Evolutionary conservation across 2,113 vertebrate genomes (phyloP), one percentile per base, ranked within the genome.

Genomic region (Riparia riparia): DNA sequence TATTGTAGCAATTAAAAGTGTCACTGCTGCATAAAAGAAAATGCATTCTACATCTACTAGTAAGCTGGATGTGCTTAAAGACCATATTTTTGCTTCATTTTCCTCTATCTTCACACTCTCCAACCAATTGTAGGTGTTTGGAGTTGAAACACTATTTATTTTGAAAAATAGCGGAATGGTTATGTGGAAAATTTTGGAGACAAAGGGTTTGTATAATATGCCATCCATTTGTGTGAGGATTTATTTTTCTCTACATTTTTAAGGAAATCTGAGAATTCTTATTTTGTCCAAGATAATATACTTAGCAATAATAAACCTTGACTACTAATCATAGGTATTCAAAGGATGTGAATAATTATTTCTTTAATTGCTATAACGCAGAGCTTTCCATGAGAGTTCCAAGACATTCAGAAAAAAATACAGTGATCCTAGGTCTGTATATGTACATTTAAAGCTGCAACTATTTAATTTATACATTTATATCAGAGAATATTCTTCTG

Each of bases 391-490:
- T 41, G 20, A 34, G 17, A 57, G 6, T 31, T 54, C 6, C 65
- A 61, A 82, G 12, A 6, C 6, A 54, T 58, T 68, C 25, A 70
- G 71, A 32, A 85, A 87, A 82, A 69, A 41, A 31, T 20, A 10
- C 2, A 72, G 1, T 34, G 0, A 37, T 31, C 4, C 6, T 42
- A 25, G 12, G 17, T 24, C 7, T 6, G 4, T 60, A 44, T 4
- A 44, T 2, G 1, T 26, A 58, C 15, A 17, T 80, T 68, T 60
- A 80, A 49, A 81, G 19, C 12, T 53, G 5, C 22, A 82, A 18
- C 2, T 39, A 22, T 44, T 72, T 74, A 53, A 66, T 63, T 58
- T 18, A 42, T 39, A 14, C 0, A 4, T 72, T 44, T 82, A 9
- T 45, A 45, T 32, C 20, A 56, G 9, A 72, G 6, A 76, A 69